A percentile compares a stretch with the other conserved stretches of the same genome.
These are phyloP conservation scores for Gavia stellata DNA, from an alignment of 2,113 vertebrate genomes.

Conservation along the genomic window DNA sequence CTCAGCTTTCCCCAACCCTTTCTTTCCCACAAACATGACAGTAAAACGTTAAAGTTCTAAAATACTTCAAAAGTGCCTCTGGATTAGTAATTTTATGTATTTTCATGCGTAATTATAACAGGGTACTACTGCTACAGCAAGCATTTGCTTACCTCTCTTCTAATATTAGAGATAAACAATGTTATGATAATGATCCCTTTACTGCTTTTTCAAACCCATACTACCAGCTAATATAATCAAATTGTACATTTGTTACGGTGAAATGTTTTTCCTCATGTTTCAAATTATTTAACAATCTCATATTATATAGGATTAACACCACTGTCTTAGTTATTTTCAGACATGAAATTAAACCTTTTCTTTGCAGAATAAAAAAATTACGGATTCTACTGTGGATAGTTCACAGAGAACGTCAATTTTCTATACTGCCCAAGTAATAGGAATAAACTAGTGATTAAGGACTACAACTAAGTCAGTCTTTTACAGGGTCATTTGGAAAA, in stretches of 20 bases:
- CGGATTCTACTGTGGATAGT: neutral
- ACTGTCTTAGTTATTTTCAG: neutral
- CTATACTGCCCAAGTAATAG: neutral
- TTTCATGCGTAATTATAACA: neutral
- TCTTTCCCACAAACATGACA: neutral
- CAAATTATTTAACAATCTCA: neutral
- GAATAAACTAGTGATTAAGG: neutral
- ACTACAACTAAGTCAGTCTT: neutral
- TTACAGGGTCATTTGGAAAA: neutral
- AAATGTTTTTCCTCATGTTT: neutral
- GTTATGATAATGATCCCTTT: neutral
- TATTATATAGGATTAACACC: neutral
- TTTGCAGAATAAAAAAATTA: neutral
- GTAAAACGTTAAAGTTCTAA: neutral
- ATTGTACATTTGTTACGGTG: neutral
- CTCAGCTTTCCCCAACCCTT: neutral
- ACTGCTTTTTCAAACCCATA: neutral
- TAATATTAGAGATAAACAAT: neutral
- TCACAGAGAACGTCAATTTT: neutral
- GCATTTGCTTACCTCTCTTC: neutral
- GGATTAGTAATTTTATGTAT: neutral
- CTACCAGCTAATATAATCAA: neutral
- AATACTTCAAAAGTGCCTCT: neutral
- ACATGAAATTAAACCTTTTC: neutral
- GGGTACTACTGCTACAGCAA: neutral